Evolutionary conservation across 2,113 vertebrate species (phyloP), one percentile per base, ranked within the genome.

Genomic region (Blennius ocellaris): DNA sequence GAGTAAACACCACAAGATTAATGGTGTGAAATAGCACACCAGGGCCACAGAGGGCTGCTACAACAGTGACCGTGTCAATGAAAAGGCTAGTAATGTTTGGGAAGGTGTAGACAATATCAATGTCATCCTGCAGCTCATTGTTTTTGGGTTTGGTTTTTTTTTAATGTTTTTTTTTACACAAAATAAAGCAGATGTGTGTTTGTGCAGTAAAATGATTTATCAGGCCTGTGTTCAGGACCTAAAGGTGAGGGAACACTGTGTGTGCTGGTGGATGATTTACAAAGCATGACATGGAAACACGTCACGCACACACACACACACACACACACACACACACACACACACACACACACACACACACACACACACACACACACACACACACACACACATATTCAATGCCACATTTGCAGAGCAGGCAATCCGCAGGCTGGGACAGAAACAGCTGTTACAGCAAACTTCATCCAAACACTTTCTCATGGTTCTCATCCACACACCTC

Each of bases 1-100:
- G 74, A 86, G 84, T 80, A 90, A 83, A 93, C 91, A 92, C 55
- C 69, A 64, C 50, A 76, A 89, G 86, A 90, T 92, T 90, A 92
- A 92, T 92, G 91, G 73, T 62, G 72, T 54, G 55, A 88, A 91
- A 89, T 78, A 65, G 80, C 78, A 81, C 72, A 84, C 67, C 61
- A 57, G 53, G 50, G 51, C 67, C 73, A 56, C 65, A 47, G 77
- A 73, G 83, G 69, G 74, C 73, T 47, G 56, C 65, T 44, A 7
- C 73, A 73, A 68, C 41, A 9, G 73, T 38, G 44, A 58, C 56
- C 8, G 3, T 76, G 81, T 82, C 79, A 83, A 81, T 80, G 73
- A 82, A 80, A 79, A 73, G 45, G 65, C 82, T 88, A 79, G 86
- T 74, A 79, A 87, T 80, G 76, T 81, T 81, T 56, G 16, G 53